Evolutionary conservation across 2,797 vertebrate genomes (phyloP).

Genomic region (Nothura maculosa): DNA sequence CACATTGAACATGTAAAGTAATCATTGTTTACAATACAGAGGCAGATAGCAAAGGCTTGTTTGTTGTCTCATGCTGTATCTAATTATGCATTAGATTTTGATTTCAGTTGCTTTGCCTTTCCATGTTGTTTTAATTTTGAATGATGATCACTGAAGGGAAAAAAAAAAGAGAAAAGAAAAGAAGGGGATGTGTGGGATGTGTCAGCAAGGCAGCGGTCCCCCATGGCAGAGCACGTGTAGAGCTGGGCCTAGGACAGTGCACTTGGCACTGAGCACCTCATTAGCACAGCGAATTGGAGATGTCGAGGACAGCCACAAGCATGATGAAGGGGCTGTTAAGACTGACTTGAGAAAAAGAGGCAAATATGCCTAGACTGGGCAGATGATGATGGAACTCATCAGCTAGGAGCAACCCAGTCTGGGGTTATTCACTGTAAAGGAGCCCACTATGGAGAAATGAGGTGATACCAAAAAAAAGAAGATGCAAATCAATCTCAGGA

Average conservation of each 20-base stretch:
- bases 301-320: neutral
- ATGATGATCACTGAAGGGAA: slow-evolving; percentile 42
- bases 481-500: neutral
- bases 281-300: slow-evolving; percentile 47
- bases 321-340: neutral
- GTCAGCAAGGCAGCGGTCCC: neutral
- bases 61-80: slow-evolving; percentile 73
- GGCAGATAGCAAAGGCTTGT: slow-evolving; percentile 75
- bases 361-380: neutral
- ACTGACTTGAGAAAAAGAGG: slow-evolving; percentile 24
- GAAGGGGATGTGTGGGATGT: neutral
- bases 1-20: slow-evolving; percentile 77
- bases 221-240: rapidly evolving
- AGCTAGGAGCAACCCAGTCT: rapidly evolving
- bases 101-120: slow-evolving; percentile 70
- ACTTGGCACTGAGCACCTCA: slow-evolving; percentile 40
- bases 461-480: rapidly evolving
- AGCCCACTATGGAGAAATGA: neutral
- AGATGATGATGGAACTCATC: neutral
- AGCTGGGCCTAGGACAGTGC: neutral
- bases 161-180: neutral
- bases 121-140: slow-evolving; percentile 74
- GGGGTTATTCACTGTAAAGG: neutral
- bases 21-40: slow-evolving; percentile 77
- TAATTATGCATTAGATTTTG: slow-evolving; percentile 77